Conservation (phyloP, 2,888 invertebrate genomes). For the Mimumesa dahlbomi region DNA sequence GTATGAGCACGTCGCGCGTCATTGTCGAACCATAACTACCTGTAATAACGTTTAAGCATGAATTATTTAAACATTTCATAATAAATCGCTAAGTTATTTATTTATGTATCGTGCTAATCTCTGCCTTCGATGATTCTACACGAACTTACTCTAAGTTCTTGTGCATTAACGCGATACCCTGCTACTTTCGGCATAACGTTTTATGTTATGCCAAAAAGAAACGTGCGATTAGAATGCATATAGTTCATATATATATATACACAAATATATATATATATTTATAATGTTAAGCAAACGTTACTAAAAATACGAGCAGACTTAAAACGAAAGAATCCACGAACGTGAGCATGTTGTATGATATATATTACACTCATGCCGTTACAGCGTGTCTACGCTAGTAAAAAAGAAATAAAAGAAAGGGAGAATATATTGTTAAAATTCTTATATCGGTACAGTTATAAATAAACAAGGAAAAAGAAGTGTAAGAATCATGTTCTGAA, state of each 20-base stretch:
- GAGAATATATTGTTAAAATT: slow-evolving; percentile 60
- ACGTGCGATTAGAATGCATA: slow-evolving; percentile 22
- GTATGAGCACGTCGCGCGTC: neutral
- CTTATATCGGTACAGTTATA: slow-evolving; percentile 56
- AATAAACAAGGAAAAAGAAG: slow-evolving; percentile 51
- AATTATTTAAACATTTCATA: slow-evolving; percentile 26
- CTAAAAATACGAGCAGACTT: slow-evolving; percentile 15
- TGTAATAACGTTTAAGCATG: slow-evolving; percentile 23
- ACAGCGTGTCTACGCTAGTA: slow-evolving; percentile 39
- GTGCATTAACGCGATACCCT: slow-evolving; percentile 7
- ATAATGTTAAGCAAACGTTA: slow-evolving; percentile 53
- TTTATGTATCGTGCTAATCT: slow-evolving; percentile 44
- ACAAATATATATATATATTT: slow-evolving; percentile 26
- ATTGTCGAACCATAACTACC: slow-evolving; percentile 18
- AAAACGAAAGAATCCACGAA: slow-evolving; percentile 12
- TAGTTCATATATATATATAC: neutral
- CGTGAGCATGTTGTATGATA: slow-evolving; percentile 50
- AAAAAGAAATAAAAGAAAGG: too few species aligned
- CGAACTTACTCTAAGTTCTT: slow-evolving; percentile 48
- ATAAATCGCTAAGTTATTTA: slow-evolving; percentile 51
- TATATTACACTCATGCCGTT: slow-evolving; percentile 61
- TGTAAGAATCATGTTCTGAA: slow-evolving; percentile 25
- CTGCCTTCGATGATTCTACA: neutral
- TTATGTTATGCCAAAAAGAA: slow-evolving; percentile 54
- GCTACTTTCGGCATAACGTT: slow-evolving; percentile 47